These are phyloP conservation scores for Synanthedon vespiformis DNA, from an alignment of 2,888 invertebrate genomes.

Conservation along the genomic window DNA sequence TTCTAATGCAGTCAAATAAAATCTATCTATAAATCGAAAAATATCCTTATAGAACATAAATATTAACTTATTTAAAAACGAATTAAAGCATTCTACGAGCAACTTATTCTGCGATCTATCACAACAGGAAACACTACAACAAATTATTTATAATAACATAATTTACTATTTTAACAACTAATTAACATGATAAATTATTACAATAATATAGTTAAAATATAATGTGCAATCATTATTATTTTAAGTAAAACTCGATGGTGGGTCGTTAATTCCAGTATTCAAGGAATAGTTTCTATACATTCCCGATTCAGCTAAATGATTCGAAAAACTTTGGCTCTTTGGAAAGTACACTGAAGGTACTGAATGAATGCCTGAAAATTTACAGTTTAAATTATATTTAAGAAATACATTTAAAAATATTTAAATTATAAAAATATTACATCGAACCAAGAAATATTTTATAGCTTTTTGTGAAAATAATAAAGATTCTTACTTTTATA, in stretches of 20 bases:
- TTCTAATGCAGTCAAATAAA: too few relatives aligned
- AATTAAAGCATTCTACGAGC: too few relatives aligned
- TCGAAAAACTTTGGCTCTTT: slow-evolving; percentile 79
- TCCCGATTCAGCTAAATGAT: slow-evolving; percentile 73
- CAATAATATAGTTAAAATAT: background rate
- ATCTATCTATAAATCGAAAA: too few relatives aligned
- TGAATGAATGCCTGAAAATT: slow-evolving; percentile 68
- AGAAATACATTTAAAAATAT: background rate
- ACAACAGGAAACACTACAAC: too few relatives aligned
- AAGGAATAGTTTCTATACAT: slow-evolving; percentile 88
- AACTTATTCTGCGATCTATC: too few relatives aligned
- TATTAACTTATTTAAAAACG: too few relatives aligned
- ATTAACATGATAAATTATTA: background rate
- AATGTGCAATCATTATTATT: slow-evolving; percentile 7
- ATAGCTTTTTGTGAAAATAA: too few relatives aligned
- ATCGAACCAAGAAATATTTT: background rate
- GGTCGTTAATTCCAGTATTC: slow-evolving; percentile 74
- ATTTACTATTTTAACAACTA: too few relatives aligned
- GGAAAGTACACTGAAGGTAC: slow-evolving; percentile 80
- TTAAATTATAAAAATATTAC: background rate
- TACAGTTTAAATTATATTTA: background rate
- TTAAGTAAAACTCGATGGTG: slow-evolving; percentile 1
- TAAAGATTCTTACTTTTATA: too few relatives aligned
- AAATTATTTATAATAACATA: too few relatives aligned
- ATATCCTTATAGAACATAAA: too few relatives aligned